These are phyloP conservation scores for Neogobius melanostomus DNA, from an alignment of 2,113 vertebrate species.

Conservation along the genomic window DNA sequence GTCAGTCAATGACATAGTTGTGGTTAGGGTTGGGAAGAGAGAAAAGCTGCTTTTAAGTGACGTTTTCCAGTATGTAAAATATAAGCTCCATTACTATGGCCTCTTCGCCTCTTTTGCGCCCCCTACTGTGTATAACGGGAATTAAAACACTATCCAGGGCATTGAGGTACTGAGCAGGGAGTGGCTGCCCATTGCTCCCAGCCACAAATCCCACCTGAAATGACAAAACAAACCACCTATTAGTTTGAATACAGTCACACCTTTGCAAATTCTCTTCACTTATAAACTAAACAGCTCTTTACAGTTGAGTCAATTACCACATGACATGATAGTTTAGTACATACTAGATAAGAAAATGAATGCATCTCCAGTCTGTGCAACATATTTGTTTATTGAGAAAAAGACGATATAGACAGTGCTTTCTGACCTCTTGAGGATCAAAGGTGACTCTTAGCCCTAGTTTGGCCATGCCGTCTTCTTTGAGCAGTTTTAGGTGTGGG, in stretches of 20 bases:
- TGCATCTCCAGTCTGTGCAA: too few species aligned
- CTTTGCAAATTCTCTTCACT: neutral
- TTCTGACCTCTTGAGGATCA: slow-evolving; percentile 87
- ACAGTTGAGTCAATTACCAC: neutral
- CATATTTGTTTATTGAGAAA: too few species aligned
- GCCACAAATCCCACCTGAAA: slow-evolving; percentile 92
- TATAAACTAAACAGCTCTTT: neutral
- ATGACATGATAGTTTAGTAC: neutral
- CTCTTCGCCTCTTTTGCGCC: slow-evolving; percentile 86
- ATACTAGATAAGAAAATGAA: neutral
- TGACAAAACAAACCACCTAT: slow-evolving; percentile 23
- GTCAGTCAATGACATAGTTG: slow-evolving; percentile 26
- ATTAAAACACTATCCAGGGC: slow-evolving; percentile 92
- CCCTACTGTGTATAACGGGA: slow-evolving; percentile 92
- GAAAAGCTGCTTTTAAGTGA: slow-evolving; percentile 77
- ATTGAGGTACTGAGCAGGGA: slow-evolving; percentile 91
- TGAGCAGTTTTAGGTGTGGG: slow-evolving; percentile 92
- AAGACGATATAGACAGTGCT: neutral
- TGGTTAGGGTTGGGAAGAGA: slow-evolving; percentile 37
- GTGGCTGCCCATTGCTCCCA: slow-evolving; percentile 91
- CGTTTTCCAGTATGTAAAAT: slow-evolving; percentile 97
- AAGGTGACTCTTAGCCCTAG: slow-evolving; percentile 92
- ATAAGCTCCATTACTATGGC: slow-evolving; percentile 93
- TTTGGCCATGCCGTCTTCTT: slow-evolving; percentile 97
- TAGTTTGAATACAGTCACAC: slow-evolving; percentile 10